A percentile compares a stretch with the other conserved stretches of the same genome.
Conservation (phyloP, 2,113 vertebrate genomes). For the Tiliqua scincoides region DNA sequence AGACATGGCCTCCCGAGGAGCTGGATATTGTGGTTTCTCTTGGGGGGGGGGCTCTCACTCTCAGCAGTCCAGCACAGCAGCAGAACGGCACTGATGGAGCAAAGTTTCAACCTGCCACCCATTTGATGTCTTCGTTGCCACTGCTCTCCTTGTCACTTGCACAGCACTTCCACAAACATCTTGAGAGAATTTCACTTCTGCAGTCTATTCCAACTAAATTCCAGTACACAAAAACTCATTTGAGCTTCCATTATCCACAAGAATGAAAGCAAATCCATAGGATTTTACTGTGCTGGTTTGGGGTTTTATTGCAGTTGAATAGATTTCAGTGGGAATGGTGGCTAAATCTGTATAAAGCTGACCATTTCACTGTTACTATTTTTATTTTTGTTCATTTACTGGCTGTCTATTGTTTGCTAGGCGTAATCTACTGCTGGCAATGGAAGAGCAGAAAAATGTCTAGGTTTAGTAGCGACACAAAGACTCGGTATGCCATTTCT, state of each 20-base stretch:
- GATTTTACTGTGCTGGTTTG: neutral
- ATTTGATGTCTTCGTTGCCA: neutral
- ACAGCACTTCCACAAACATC: neutral
- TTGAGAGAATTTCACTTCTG: neutral
- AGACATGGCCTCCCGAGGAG: neutral
- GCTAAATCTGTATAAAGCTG: conserved; percentile 7
- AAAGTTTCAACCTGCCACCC: no score
- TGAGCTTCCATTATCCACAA: neutral
- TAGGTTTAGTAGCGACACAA: neutral
- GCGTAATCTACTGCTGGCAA: neutral
- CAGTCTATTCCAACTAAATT: neutral
- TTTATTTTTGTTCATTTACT: neutral
- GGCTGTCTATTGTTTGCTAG: neutral
- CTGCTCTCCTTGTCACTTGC: neutral
- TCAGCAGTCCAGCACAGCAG: neutral
- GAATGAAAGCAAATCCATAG: conserved; percentile 23
- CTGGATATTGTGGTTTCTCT: neutral
- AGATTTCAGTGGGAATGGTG: neutral
- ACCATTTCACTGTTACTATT: neutral
- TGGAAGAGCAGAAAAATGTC: neutral
- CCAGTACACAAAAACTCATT: neutral
- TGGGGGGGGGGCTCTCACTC: neutral
- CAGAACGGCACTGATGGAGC: neutral
- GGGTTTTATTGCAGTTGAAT: conserved; percentile 1
- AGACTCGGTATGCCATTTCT: neutral